Conservation (phyloP, 2,888 invertebrate species). For the Nasonia oneida region DNA sequence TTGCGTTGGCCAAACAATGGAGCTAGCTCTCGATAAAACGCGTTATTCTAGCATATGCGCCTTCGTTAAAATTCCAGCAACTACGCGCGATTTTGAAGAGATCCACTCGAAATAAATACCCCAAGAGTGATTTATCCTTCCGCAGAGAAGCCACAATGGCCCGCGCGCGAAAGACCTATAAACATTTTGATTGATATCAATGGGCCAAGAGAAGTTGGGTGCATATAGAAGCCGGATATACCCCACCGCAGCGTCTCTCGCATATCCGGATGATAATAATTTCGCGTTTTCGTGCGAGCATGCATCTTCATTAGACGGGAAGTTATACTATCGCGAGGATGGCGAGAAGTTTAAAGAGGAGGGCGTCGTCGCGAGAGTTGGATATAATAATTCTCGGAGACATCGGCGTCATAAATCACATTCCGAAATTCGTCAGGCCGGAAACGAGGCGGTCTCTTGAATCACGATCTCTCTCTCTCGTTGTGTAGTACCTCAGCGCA, state of each 20-base stretch:
- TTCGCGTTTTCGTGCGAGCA: slow-evolving; percentile 64
- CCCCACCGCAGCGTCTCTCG: neutral
- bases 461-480: slow-evolving; percentile 64
- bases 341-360: slow-evolving; percentile 58
- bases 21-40: neutral
- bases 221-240: slow-evolving; percentile 35
- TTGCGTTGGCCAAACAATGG: neutral
- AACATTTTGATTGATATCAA: slow-evolving; percentile 59
- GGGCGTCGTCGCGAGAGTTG: slow-evolving; percentile 22
- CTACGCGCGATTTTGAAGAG: neutral
- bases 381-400: slow-evolving; percentile 62
- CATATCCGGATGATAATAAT: slow-evolving; percentile 62
- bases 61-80: neutral
- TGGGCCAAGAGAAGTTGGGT: slow-evolving; percentile 32
- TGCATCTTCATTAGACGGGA: slow-evolving; percentile 71
- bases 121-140: neutral
- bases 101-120: neutral
- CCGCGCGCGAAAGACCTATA: neutral
- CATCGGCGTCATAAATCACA: slow-evolving; percentile 73
- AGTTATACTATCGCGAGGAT: slow-evolving; percentile 27
- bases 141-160: neutral
- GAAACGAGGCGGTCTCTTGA: slow-evolving; percentile 66
- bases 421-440: slow-evolving; percentile 71
- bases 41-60: neutral
- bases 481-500: neutral